Percentiles rank a stretch among this genome's conserved stretches.
Conservation (phyloP, 2,888 invertebrate species). For the Drosophila koepferae region DNA sequence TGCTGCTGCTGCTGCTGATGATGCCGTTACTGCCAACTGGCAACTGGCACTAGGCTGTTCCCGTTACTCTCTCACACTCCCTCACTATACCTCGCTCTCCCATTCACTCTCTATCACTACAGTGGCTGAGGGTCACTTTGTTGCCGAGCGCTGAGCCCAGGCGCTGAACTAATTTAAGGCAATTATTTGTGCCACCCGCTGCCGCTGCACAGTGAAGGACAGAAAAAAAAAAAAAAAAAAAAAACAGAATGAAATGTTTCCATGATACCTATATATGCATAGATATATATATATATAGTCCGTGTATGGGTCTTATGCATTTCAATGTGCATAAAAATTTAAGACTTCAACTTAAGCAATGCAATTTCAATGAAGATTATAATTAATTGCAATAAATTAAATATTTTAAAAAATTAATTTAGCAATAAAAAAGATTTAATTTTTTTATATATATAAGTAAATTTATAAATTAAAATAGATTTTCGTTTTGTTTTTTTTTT, state of each 20-base stretch:
- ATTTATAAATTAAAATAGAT: background rate
- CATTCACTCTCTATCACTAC: background rate
- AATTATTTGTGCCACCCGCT: slow-evolving; percentile 73
- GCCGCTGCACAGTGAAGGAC: slow-evolving; percentile 47
- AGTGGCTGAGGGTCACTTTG: slow-evolving; percentile 14
- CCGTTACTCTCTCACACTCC: background rate
- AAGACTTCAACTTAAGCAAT: background rate
- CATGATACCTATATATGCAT: background rate
- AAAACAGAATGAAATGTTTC: background rate
- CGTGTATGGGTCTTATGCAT: background rate
- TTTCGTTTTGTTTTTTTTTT: too few relatives aligned
- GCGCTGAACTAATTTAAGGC: slow-evolving; percentile 74
- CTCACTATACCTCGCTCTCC: background rate
- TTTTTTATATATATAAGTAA: background rate
- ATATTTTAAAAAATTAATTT: background rate
- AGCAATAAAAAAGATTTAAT: too few relatives aligned
- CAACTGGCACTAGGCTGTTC: slow-evolving; percentile 22
- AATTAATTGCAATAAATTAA: background rate
- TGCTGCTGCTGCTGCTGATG: slow-evolving; percentile 19
- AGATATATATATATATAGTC: background rate
- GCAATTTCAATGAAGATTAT: background rate
- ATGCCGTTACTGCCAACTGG: slow-evolving; percentile 24
- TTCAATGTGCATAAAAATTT: background rate
- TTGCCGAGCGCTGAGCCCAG: slow-evolving; percentile 36
- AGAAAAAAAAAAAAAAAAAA: background rate